Percentiles rank a stretch among this genome's conserved stretches.
Evolutionary conservation across 2,888 invertebrate species (phyloP).

Genomic region (Microdon myrmicae): DNA sequence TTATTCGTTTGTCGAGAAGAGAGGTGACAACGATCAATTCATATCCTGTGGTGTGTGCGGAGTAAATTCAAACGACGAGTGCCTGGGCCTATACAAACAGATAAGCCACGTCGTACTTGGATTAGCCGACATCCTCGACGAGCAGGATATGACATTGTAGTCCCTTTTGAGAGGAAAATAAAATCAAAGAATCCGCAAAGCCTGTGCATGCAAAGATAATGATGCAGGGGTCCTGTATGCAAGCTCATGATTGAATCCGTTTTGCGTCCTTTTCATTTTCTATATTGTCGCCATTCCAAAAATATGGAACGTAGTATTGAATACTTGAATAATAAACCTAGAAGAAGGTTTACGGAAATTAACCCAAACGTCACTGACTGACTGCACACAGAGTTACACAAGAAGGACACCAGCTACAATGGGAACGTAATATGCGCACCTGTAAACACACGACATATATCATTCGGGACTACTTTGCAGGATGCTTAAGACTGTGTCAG

Average conservation of each 20-base stretch:
- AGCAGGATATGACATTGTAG: slow-evolving; percentile 41
- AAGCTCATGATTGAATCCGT: slow-evolving; percentile 47
- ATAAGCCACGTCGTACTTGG: slow-evolving; percentile 52
- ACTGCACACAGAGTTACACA: no score
- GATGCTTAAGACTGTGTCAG: slow-evolving; percentile 34
- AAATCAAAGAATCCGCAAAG: slow-evolving; percentile 12
- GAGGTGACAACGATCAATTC: slow-evolving; percentile 42
- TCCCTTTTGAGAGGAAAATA: slow-evolving; percentile 11
- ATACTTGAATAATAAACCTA: no score
- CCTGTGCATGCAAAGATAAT: slow-evolving; percentile 48
- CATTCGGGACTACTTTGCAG: no score
- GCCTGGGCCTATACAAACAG: slow-evolving; percentile 51
- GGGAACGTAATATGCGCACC: no score
- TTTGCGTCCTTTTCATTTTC: no score
- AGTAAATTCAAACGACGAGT: slow-evolving; percentile 33
- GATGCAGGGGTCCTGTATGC: slow-evolving; percentile 46
- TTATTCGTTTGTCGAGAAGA: neutral
- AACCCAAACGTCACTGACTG: no score
- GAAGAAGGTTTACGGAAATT: no score
- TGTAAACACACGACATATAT: no score
- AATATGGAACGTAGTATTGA: no score
- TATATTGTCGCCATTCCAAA: no score
- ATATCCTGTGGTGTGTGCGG: slow-evolving; percentile 24
- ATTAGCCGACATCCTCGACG: slow-evolving; percentile 40
- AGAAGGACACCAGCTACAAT: no score